phyloP scores from a whole-genome alignment of 2,113 vertebrate genomes.

The Phainopepla nitens region DNA sequence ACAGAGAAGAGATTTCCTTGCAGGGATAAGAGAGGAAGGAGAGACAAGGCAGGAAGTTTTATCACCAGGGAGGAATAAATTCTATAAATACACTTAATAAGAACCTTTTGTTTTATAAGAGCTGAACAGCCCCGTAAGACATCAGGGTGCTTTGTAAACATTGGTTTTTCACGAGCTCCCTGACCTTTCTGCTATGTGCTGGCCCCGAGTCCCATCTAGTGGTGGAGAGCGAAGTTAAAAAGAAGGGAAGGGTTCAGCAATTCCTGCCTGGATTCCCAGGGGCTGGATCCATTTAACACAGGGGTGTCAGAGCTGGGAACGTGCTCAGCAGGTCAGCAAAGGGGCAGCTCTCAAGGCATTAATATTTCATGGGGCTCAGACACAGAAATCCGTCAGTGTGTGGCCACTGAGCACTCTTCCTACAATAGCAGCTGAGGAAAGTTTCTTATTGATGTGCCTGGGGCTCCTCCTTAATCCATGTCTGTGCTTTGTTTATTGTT shows the following conservation, averaged over 20 bases:
- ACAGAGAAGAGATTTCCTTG: background rate
- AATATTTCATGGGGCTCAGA: background rate
- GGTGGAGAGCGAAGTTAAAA: background rate
- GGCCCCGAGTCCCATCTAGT: constrained; percentile 33
- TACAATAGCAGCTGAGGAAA: background rate
- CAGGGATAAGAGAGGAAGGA: background rate
- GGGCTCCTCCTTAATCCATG: background rate
- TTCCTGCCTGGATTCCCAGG: background rate
- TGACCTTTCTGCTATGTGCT: background rate
- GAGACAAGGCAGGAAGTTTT: background rate
- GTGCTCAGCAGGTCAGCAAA: background rate
- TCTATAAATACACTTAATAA: background rate
- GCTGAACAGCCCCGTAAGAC: background rate
- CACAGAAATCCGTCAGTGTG: background rate
- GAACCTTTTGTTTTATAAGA: background rate
- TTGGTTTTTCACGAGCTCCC: background rate
- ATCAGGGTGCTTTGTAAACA: background rate
- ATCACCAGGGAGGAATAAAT: background rate
- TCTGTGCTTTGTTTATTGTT: background rate
- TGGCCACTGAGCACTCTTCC: background rate
- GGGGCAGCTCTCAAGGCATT: background rate
- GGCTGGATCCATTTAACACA: background rate
- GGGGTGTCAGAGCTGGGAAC: background rate
- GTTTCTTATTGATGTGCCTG: background rate
- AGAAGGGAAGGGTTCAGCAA: background rate